Base-by-base conservation (phyloP, 2,113 vertebrate genomes). In the Scatophagus argus region DNA sequence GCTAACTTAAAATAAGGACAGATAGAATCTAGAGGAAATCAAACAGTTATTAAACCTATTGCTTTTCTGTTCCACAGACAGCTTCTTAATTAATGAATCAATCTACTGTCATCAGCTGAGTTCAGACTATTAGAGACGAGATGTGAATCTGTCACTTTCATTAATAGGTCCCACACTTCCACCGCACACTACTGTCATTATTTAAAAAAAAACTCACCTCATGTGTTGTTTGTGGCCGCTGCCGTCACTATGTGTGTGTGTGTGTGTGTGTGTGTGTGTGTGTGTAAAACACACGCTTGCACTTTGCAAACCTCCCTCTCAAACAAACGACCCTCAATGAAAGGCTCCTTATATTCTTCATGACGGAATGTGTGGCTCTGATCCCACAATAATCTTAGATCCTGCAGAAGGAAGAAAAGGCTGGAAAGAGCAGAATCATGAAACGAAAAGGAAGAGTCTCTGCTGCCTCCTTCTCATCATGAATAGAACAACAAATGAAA, bases 311-410 rank as follows among this genome's bases (percentile, higher is more conserved):
- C 41, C 56, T 67, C 8, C 29, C 52, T n/a, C 38, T 76, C 54
- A 85, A 66, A 77, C 64, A 85, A 58, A 63, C 51, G 72, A 36
- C 46, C 63, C 74, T 25, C 2, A 2, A 46, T 54, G 52, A 61
- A 60, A 77, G 41, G 19, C 46, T 77, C n/a, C 34, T 65, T 43
- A 32, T 68, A 60, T 70, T 66, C 21, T 44, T 58, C 0, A 10
- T 68, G 77, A 79, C 70, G 81, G 70, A 47, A 79, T 54, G 55
- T 54, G 55, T 56, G 56, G 12, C 12, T 2, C 36, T 44, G 73
- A 49, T 63, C 59, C 58, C 36, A 52, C 61, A 38, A 76, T 70
- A 51, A 79, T 83, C 69, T 67, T 29, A 3, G 43, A 76, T 80
- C 34, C 31, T 64, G 70, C 66, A 74, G 74, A 47, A 29, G 58